Conservation (phyloP, 2,888 invertebrate genomes). For the Dasypolia templi region DNA sequence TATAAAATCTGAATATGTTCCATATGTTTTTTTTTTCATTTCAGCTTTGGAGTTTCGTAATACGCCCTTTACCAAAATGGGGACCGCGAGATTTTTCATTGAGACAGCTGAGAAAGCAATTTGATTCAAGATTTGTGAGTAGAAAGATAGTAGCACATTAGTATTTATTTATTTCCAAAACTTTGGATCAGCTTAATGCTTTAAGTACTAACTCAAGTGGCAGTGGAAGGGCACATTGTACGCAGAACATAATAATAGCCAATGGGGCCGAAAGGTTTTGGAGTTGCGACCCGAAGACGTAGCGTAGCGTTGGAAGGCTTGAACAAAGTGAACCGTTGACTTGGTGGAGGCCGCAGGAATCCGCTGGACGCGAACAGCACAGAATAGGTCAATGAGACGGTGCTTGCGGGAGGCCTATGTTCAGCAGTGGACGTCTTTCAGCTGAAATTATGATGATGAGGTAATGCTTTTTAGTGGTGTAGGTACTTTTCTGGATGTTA, state of each 20-base stretch:
- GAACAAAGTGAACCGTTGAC: neutral
- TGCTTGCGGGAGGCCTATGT: neutral
- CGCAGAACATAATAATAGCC: neutral
- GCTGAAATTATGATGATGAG: neutral
- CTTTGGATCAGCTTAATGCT: neutral
- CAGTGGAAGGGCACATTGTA: neutral
- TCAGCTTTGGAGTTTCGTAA: slow-evolving; percentile 70
- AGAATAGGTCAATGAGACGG: no score
- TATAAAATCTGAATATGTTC: neutral
- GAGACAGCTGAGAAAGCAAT: slow-evolving; percentile 75
- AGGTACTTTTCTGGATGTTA: neutral
- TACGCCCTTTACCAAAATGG: slow-evolving; percentile 75
- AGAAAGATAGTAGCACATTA: neutral
- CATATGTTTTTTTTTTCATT: slow-evolving; percentile 38
- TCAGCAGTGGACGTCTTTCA: neutral
- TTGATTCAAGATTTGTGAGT: slow-evolving; percentile 73
- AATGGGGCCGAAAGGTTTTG: neutral
- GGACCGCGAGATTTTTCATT: slow-evolving; percentile 72
- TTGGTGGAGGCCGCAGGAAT: neutral
- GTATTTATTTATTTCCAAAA: neutral
- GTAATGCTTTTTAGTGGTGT: neutral
- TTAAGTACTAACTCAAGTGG: neutral
- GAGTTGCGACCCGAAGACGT: neutral
- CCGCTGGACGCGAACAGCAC: neutral
- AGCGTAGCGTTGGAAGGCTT: neutral